Base-by-base conservation (phyloP, 2,888 invertebrate species). In the Ariolimax columbianus region DNA sequence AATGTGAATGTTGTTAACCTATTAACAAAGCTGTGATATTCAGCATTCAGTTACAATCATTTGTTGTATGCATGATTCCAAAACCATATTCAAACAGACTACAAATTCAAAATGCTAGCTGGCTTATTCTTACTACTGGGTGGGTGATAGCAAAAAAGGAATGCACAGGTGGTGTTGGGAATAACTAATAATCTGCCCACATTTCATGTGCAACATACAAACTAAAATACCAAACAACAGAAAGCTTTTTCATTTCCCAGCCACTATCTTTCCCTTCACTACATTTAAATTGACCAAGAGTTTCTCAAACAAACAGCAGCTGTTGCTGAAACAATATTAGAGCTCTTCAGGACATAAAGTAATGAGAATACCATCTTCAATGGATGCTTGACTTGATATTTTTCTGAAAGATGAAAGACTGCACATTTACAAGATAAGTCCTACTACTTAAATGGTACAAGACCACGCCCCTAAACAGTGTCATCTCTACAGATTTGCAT, bases 261-360 rank as follows among this genome's bases (percentile, higher is more conserved):
- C 68, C 68, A 9, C 11, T 14, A 68, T 36, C 36, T 36, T 68
- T 68, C n/a, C 23, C 9, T 14, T 11, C 14, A 38, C 3, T 36
- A 19, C 36, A 33, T 36, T 68, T 66, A 7, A 66, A 9, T 36
- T 1, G 36, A 33, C 0, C 68, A 68, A 33, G 68, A 68, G 68
- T 43, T 75, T 75, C 75, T 75, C 75, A 43, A 75, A 75, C 55
- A 23, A 19, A 23, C 55, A 14, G 26, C 55, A 55, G 55, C 55
- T 3, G 26, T 19, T 55, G 14, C 23, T 3, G 55, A 14, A 14
- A 55, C n/a, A n/a, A n/a, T n/a, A n/a, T n/a, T n/a, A n/a, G n/a
- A n/a, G n/a, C n/a, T n/a, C n/a, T 47, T 47, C 6, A 47, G 47
- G 47, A 9, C 47, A 47, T n/a, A n/a, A 47, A 47, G 14, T 47